phyloP scores from a whole-genome alignment of 2,797 vertebrate species.

The Myotis vivesi region DNA sequence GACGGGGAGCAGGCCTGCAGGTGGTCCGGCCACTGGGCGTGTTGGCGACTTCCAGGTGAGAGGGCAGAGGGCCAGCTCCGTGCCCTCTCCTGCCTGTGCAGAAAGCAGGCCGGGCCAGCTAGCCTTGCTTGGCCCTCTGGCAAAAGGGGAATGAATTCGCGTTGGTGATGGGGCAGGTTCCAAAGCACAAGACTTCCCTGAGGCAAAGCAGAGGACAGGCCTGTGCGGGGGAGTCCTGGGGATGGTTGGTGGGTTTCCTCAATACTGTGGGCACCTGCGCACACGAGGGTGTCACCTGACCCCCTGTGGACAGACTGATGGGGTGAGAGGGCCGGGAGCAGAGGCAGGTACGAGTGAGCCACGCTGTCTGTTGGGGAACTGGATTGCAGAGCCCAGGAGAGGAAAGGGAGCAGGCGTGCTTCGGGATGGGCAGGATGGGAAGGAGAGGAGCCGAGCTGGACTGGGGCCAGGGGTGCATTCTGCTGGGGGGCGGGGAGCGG shows the following conservation, averaged over 20 bases:
- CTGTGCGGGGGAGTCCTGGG: background rate
- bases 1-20: background rate
- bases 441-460: background rate
- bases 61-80: background rate
- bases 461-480: background rate
- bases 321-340: background rate
- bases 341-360: background rate
- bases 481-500: background rate
- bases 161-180: background rate
- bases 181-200: background rate
- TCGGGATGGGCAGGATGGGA: background rate
- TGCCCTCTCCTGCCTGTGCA: background rate
- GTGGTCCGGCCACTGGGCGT: rapidly evolving
- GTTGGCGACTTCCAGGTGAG: rapidly evolving
- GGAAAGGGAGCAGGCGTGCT: background rate
- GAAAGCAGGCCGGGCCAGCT: background rate
- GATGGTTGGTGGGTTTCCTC: background rate
- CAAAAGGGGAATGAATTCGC: background rate
- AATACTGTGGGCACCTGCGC: rapidly evolving
- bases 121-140: background rate
- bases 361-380: background rate
- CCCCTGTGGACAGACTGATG: background rate
- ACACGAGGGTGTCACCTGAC: no score
- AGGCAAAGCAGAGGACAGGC: background rate
- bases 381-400: no score